Percentiles rank a stretch among this genome's conserved stretches.
These are phyloP conservation scores for Achroia grisella DNA, from an alignment of 1,140 invertebrate genomes.

Conservation along the genomic window DNA sequence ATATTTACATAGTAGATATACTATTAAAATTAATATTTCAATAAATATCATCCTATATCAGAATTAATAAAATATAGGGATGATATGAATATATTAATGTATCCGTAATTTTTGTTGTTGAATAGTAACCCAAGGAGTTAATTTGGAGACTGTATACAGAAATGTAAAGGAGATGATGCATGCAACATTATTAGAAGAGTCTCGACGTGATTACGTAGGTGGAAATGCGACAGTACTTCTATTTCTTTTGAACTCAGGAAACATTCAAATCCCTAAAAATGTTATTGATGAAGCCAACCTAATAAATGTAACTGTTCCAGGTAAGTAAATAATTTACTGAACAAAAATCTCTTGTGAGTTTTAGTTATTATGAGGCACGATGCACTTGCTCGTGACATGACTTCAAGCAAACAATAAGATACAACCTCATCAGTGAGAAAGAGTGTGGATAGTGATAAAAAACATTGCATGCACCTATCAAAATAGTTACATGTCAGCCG, in stretches of 20 bases:
- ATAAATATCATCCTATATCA: no score
- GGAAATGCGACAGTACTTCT: constrained; percentile 52
- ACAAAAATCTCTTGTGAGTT: background rate
- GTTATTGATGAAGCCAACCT: constrained; percentile 38
- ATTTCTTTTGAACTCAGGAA: constrained; percentile 44
- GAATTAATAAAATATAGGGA: no score
- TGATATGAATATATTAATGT: no score
- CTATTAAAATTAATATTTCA: no score
- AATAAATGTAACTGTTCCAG: constrained; percentile 51
- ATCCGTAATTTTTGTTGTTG: constrained; percentile 6
- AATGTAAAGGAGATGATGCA: constrained; percentile 46
- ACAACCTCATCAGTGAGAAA: no score
- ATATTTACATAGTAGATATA: no score
- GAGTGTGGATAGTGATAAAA: no score
- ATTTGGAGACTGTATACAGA: constrained; percentile 37
- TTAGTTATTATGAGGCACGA: no score
- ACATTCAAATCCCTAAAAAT: constrained; percentile 30
- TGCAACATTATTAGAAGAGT: constrained; percentile 37
- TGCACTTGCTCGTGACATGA: no score
- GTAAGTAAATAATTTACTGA: constrained; percentile 17
- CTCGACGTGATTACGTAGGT: constrained; percentile 42
- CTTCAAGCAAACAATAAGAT: no score
- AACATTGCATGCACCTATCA: no score
- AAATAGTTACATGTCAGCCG: no score
- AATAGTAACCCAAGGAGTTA: constrained; percentile 46